Evolutionary conservation across 1,140 invertebrate species (phyloP).

Genomic region (Sesamia nonagrioides): DNA sequence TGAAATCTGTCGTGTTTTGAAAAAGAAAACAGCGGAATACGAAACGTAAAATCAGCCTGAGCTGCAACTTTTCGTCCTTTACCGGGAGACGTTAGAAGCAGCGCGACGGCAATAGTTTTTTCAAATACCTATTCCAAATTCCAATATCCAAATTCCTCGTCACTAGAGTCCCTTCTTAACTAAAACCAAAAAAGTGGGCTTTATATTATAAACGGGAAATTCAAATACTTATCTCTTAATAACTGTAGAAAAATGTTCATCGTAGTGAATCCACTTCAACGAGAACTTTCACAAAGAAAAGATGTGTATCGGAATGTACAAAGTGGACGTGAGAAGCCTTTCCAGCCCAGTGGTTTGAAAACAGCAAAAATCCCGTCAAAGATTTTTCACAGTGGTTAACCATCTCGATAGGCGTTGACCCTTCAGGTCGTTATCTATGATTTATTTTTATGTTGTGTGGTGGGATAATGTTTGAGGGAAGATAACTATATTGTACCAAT

Average conservation of each 20-base stretch:
- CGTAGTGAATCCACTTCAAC: neutral
- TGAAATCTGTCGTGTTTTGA: no score
- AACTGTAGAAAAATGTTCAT: conserved; percentile 2
- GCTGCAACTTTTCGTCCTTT: no score
- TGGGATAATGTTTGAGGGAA: neutral
- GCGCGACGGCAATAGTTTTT: no score
- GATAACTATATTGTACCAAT: neutral
- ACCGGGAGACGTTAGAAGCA: no score
- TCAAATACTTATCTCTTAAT: neutral
- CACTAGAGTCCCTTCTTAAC: no score
- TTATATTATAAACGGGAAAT: no score
- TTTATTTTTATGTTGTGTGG: neutral
- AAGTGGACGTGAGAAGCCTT: conserved; percentile 41
- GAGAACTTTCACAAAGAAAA: neutral
- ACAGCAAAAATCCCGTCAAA: conserved; percentile 61
- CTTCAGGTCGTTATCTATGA: conserved; percentile 25
- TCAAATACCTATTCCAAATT: no score
- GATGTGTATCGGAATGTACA: conserved; percentile 17
- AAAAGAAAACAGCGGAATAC: no score
- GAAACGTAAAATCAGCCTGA: no score
- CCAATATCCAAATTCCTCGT: no score
- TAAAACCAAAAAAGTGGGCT: no score
- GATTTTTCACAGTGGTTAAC: conserved; percentile 52
- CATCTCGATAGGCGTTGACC: conserved; percentile 38
- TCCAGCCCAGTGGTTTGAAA: conserved; percentile 56